Evolutionary conservation across 1,140 invertebrate species (phyloP), one percentile per base, ranked within the genome.

Genomic region (Drosophila rhopaloa): DNA sequence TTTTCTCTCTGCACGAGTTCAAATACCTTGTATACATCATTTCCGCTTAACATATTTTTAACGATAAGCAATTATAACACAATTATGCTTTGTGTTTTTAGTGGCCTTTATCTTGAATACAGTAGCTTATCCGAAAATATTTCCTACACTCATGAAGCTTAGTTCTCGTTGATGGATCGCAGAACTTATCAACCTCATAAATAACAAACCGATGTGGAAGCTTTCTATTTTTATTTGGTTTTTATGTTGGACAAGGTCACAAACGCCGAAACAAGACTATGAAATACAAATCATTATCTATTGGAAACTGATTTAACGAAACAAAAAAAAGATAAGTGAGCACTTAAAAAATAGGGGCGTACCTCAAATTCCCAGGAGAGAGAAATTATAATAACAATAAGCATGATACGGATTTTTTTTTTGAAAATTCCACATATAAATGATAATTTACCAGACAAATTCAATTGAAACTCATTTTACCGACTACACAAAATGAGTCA

Each of bases 161-260:
- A 51, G 40, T 27, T 9, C 47, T 35, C 37, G 50, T 54, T 75
- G 72, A 57, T 75, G 46, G 51, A 65, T 75, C 51, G 59, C 19
- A 7, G 4, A 13, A 59, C 71, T 74, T 75, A 75, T 75, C 72
- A 65, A 40, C 19, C 19, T 56, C 56, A 75, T 63, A 51, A 40
- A 58, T 19, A 43, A 40, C 44, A 13, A 14, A 44, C 24, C 40
- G 11, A 51, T 75, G 71, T 51, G 59, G 71, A 75, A 56, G 75
- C 70, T 75, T 75, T 75, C 58, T 75, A 75, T 75, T 75, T 75
- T 55, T 40, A 32, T 72, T 48, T 48, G 10, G 10, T 43, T 54
- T 44, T 29, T 44, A 75, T 47, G 47, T 63, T 46, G 51, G 51
- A 46, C 70, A 75, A 75, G 72, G 72, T 75, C 72, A 40, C 51